Evolutionary conservation across 2,797 vertebrate species (phyloP), one percentile per base, ranked within the genome.

Genomic region (Zalophus californianus): DNA sequence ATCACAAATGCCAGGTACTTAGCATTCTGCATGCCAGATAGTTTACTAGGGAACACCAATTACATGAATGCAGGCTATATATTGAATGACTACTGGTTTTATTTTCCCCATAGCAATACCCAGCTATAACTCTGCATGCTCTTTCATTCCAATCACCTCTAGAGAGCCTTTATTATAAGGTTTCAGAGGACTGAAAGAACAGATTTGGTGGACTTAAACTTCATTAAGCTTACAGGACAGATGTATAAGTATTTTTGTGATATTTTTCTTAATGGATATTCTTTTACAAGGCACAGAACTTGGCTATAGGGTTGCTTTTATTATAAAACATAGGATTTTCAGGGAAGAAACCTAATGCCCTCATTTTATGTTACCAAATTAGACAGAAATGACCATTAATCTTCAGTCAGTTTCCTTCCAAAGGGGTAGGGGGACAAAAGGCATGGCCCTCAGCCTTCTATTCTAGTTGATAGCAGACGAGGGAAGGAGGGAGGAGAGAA

Each of bases 11-110:
- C 95, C 97, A 98, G 94, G 97, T 97, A 97, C 64, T 92, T 97
- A 98, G 86, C 60, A 86, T 97, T 98, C 86, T 94, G 93, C 77
- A 52, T 98, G 97, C 95, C 97, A 98, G 96, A 82, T 70, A 98
- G 95, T 97, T 98, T 98, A 98, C 96, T 92, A 94, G 93, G 91
- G 96, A 98, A 98, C 83, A 97, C 90, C 96, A 98, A 94, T 98
- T 98, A 98, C 38, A 87, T 5, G 25, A 96, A 96, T 94, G n/a
- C 41, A 90, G 97, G 73, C 82, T 80, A 64, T 97, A 90, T 64
- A 58, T 93, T 72, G 96, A 98, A 97, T 18, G 2, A 88, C 93
- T 97, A 91, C 92, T 83, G 87, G 85, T 95, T 96, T 98, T 95
- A 92, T 98, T 98, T 98, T 91, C 72, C 96, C 80, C 70, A 52